Evolutionary conservation across 2,113 vertebrate genomes (phyloP).

Genomic region (Takifugu flavidus): DNA sequence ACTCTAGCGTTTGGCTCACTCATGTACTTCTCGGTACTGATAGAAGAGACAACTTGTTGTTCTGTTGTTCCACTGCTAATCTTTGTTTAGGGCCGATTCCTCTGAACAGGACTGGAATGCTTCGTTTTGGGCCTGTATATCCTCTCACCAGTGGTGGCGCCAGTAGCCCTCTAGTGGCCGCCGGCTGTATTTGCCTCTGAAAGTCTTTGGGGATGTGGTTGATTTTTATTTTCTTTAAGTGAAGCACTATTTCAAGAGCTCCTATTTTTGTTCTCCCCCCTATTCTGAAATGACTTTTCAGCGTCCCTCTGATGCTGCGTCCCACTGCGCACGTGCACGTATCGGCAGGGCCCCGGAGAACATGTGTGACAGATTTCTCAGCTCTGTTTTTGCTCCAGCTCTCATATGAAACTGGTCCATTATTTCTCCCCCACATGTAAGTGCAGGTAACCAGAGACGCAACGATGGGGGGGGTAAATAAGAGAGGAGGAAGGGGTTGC

Average conservation of each 20-base stretch:
- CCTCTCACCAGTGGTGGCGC: slow-evolving; percentile 22
- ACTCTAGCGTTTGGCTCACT: slow-evolving; percentile 8
- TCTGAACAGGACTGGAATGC: background rate
- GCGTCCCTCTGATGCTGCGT: background rate
- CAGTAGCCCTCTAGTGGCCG: slow-evolving; percentile 66
- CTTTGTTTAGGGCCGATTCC: slow-evolving; percentile 1
- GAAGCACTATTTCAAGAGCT: slow-evolving; percentile 5
- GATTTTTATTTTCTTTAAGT: slow-evolving; percentile 1
- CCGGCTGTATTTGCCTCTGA: slow-evolving; percentile 41
- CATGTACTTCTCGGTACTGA: too few species aligned
- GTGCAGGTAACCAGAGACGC: slow-evolving; percentile 37
- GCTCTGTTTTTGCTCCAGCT: slow-evolving; percentile 30
- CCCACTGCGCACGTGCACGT: slow-evolving; percentile 13
- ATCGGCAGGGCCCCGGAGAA: slow-evolving; percentile 15
- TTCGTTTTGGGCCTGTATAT: slow-evolving; percentile 36
- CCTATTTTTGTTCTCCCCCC: slow-evolving; percentile 23
- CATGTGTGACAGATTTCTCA: slow-evolving; percentile 37
- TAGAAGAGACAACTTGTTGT: too few species aligned
- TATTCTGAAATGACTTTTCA: slow-evolving; percentile 20
- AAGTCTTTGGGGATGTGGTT: background rate
- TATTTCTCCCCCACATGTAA: slow-evolving; percentile 33
- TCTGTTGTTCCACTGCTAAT: too few species aligned
- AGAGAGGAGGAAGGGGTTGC: slow-evolving; percentile 5
- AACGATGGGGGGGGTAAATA: slow-evolving; percentile 11
- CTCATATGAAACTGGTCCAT: slow-evolving; percentile 44